Evolutionary conservation across 2,113 vertebrate species (phyloP).

Genomic region (Embiotoca jacksoni): DNA sequence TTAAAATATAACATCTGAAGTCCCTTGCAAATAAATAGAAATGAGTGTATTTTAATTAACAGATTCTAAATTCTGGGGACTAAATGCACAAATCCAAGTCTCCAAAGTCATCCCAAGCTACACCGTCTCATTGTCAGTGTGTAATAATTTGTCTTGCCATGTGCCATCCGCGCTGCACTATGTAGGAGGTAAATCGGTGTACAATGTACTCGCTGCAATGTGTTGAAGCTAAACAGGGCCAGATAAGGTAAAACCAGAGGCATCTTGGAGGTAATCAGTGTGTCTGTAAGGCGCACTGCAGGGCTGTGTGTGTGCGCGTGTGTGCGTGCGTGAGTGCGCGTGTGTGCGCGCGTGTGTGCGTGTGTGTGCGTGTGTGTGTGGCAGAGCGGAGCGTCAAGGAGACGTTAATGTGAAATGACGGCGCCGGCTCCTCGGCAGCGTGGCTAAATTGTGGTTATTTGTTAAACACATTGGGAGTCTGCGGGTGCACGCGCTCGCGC

Average conservation of each 20-base stretch:
- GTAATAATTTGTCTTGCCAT: constrained; percentile 68
- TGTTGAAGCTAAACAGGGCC: constrained; percentile 72
- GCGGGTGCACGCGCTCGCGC: constrained; percentile 76
- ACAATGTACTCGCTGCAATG: constrained; percentile 67
- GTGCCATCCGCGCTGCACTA: constrained; percentile 46
- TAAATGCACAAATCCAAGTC: constrained; percentile 28
- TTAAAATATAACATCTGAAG: not conserved
- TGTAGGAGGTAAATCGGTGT: constrained; percentile 70
- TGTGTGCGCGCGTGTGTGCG: constrained; percentile 11
- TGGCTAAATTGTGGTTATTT: constrained; percentile 96
- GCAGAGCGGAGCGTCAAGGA: constrained; percentile 85
- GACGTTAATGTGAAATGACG: constrained; percentile 97
- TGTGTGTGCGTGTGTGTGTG: constrained; percentile 58
- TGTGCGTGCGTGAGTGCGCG: not conserved
- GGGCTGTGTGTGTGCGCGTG: constrained; percentile 25
- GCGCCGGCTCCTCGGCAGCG: constrained; percentile 90
- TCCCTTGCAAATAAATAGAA: not conserved
- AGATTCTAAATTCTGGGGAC: constrained; percentile 1
- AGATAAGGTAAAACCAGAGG: constrained; percentile 79
- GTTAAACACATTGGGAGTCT: constrained; percentile 95
- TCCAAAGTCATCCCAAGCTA: constrained; percentile 44
- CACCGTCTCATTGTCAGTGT: constrained; percentile 43
- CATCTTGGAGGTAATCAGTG: constrained; percentile 75
- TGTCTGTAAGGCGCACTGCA: constrained; percentile 70
- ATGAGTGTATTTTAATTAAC: constrained; percentile 9